Percentiles rank a stretch among this genome's conserved stretches.
phyloP scores from a whole-genome alignment of 1,140 invertebrate genomes.

The Carposina sasakii region DNA sequence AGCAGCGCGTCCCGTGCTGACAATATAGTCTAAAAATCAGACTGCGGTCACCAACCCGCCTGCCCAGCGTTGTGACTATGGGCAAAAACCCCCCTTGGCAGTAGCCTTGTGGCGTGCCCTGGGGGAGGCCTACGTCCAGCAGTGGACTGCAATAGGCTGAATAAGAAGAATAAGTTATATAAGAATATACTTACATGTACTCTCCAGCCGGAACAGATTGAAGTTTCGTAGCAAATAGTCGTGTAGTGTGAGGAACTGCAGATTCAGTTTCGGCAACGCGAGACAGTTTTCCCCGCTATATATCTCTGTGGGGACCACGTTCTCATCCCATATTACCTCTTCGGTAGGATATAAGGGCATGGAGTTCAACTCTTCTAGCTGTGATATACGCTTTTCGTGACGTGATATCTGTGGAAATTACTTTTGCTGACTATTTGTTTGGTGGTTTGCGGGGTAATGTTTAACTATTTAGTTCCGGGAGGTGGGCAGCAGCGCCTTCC shows the following conservation, averaged over 20 bases:
- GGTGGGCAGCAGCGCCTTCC: too few species aligned
- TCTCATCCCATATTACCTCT: slow-evolving; percentile 99
- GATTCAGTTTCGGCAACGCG: slow-evolving; percentile 97
- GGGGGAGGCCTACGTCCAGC: too few species aligned
- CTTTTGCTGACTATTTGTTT: too few species aligned
- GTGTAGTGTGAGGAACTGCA: slow-evolving; percentile 98
- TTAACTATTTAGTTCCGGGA: too few species aligned
- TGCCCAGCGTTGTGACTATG: too few species aligned
- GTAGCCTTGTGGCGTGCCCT: too few species aligned
- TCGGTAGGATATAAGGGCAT: slow-evolving; percentile 99
- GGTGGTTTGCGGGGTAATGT: too few species aligned
- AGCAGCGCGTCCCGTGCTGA: too few species aligned
- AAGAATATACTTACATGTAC: slow-evolving; percentile 86
- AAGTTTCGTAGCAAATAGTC: slow-evolving; percentile 99
- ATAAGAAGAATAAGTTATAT: background rate
- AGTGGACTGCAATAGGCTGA: too few species aligned
- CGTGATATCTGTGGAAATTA: slow-evolving; percentile 78
- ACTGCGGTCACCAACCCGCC: too few species aligned
- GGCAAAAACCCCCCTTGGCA: too few species aligned
- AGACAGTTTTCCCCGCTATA: slow-evolving; percentile 96
- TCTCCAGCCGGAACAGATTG: slow-evolving; percentile 97
- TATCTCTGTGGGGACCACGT: slow-evolving; percentile 97
- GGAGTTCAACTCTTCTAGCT: slow-evolving; percentile 95
- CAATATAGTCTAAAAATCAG: too few species aligned
- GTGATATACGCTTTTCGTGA: slow-evolving; percentile 92